Conservation (phyloP, 1,140 invertebrate species). For the Yoshiicerus persimilis region DNA sequence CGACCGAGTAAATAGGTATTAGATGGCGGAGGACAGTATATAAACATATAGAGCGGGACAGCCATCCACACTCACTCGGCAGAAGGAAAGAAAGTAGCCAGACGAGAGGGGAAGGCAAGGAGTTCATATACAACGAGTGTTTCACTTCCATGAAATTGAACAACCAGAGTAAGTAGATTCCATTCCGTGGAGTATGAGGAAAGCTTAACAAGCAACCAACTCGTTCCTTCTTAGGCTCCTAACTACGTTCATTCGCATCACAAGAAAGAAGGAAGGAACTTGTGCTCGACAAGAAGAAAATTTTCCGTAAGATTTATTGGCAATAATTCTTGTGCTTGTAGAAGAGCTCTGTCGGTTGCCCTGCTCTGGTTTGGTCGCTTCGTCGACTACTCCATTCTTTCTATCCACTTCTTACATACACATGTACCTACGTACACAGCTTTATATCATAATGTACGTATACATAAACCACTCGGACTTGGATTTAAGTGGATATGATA, state of each 20-base stretch:
- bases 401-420: not conserved
- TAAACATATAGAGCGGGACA: not conserved
- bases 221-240: not conserved
- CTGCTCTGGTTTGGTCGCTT: not conserved
- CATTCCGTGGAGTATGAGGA: not conserved
- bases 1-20: not conserved
- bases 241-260: not conserved
- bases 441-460: not conserved
- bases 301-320: slow-evolving; percentile 41
- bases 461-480: slow-evolving; percentile 4
- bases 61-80: not conserved
- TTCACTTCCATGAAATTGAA: slow-evolving; percentile 20
- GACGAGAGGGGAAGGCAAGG: not conserved
- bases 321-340: slow-evolving; percentile 38
- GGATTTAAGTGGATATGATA: slow-evolving; percentile 17
- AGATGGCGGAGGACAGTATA: not conserved
- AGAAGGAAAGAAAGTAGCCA: not conserved
- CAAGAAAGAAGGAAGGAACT: slow-evolving; percentile 31
- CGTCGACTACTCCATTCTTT: not conserved
- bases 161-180: slow-evolving; percentile 7
- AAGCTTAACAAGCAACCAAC: slow-evolving; percentile 11
- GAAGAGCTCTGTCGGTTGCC: slow-evolving; percentile 22
- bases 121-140: slow-evolving; percentile 14
- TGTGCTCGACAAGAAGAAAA: slow-evolving; percentile 41
- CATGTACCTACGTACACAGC: not conserved